Conservation (phyloP, 2,888 invertebrate species). For the Girardia tigrina region DNA sequence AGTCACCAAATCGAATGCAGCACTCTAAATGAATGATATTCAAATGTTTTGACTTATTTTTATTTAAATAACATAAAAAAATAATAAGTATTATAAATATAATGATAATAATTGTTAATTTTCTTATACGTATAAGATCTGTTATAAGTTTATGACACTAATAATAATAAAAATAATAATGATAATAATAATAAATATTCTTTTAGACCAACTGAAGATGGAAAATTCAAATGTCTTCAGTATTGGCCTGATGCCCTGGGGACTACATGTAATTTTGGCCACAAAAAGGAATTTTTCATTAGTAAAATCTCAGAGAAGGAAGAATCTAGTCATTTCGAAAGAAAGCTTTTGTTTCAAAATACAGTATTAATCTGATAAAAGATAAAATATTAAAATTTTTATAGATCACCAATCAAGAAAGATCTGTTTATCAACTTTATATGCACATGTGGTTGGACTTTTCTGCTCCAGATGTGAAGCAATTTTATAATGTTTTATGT, state of each 20-base stretch:
- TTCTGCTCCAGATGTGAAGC: neutral
- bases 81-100: too few relatives aligned
- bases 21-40: too few relatives aligned
- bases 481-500: neutral
- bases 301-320: neutral
- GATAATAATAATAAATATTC: too few relatives aligned
- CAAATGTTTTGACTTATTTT: too few relatives aligned
- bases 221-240: neutral
- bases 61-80: too few relatives aligned
- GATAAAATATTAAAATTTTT: neutral
- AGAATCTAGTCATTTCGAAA: neutral
- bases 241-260: constrained; percentile 3
- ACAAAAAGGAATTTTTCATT: neutral
- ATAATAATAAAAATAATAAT: too few relatives aligned
- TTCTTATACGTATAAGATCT: too few relatives aligned
- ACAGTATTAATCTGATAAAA: neutral
- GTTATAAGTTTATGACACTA: too few relatives aligned
- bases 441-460: neutral
- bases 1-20: too few relatives aligned
- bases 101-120: too few relatives aligned
- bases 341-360: neutral
- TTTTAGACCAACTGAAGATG: neutral
- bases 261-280: neutral
- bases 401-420: neutral
- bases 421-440: neutral